Evolutionary conservation across 2,888 invertebrate genomes (phyloP), one percentile per base, ranked within the genome.

Genomic region (Calliscelio sp.): DNA sequence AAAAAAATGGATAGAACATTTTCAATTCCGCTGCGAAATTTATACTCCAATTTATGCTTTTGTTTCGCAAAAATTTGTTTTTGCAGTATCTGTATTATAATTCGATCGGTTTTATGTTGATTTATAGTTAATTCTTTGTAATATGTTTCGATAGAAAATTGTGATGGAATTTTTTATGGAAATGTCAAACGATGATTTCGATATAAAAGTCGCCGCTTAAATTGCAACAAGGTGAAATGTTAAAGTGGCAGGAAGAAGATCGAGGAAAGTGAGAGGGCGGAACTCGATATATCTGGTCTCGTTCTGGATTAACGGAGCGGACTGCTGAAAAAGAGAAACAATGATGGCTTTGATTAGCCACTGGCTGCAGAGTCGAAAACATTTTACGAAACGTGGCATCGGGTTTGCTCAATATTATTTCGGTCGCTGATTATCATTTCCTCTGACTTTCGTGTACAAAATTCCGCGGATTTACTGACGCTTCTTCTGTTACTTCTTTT

Each of bases 301-400:
- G 71, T 75, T 71, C 59, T 22, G 66, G 61, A 63, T 71, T 61
- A 85, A 79, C 66, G 61, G 61, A 32, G 51, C 59, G 16, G 51
- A 71, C 55, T 59, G 25, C 55, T 63, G 75, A 65, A 79, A 79
- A 65, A 57, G 68, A 80, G 82, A 77, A 83, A 85, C 85, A 85
- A 81, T 74, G 80, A 73, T 66, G 74, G 55, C 71, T 85, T 85
- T 85, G 83, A 85, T 85, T 85, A 66, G 80, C 74, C 70, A 59
- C 55, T 46, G 80, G 75, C 51, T 55, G 24, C 22, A 28, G 57
- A 73, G 55, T 55, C 55, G 55, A 53, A 79, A 77, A 71, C 68
- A 59, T 70, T 68, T 68, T 46, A 61, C 78, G 61, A 78, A 70
- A 68, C 46, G 57, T 75, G 55, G 75, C 75, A 35, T 59, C 59